phyloP scores from a whole-genome alignment of 2,113 vertebrate genomes.

The Psilopsiagon aurifrons region DNA sequence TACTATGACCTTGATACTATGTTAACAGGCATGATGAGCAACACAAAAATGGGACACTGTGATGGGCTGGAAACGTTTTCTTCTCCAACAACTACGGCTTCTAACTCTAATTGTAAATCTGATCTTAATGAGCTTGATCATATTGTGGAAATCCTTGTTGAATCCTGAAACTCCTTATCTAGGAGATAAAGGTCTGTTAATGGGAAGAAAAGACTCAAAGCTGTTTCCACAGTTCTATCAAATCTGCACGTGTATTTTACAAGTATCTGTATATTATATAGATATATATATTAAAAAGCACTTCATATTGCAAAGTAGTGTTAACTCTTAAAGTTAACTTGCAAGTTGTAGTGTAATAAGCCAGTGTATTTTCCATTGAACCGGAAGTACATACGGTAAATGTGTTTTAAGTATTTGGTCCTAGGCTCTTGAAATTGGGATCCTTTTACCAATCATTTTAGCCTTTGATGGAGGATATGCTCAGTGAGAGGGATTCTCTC shows the following conservation, averaged over 20 bases:
- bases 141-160: conserved; percentile 97
- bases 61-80: conserved; percentile 88
- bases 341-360: conserved; percentile 37
- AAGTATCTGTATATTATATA: conserved; percentile 64
- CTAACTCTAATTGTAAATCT: conserved; percentile 86
- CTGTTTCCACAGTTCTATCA: conserved; percentile 34
- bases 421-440: conserved; percentile 1
- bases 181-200: background rate
- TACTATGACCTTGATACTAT: conserved; percentile 94
- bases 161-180: conserved; percentile 79
- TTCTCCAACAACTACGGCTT: conserved; percentile 74
- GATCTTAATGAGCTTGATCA: conserved; percentile 97
- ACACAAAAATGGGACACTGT: conserved; percentile 85
- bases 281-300: conserved; percentile 57
- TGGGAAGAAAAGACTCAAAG: conserved; percentile 9
- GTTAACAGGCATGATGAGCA: conserved; percentile 90
- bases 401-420: background rate
- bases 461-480: background rate
- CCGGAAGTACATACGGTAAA: background rate
- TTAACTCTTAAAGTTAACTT: conserved; percentile 68
- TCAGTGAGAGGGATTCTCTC: background rate
- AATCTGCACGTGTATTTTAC: conserved; percentile 62
- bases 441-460: background rate
- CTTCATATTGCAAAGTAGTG: conserved; percentile 69
- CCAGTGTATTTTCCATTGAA: background rate